phyloP scores from a whole-genome alignment of 2,888 invertebrate genomes.

The Phengaris alcon region DNA sequence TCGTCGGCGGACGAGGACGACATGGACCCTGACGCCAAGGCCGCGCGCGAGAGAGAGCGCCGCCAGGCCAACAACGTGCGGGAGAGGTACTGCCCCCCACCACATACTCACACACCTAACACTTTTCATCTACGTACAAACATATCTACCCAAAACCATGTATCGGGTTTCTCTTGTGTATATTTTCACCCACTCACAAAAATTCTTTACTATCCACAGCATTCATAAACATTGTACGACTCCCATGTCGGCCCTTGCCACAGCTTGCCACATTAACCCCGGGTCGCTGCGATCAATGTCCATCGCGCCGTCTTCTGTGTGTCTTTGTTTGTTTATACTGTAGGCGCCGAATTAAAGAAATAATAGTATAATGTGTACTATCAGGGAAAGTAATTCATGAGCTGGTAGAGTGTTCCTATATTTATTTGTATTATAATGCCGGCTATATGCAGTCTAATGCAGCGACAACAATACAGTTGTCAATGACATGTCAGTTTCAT shows the following conservation, averaged over 20 bases:
- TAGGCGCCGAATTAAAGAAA: no score
- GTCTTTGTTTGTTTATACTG: neutral
- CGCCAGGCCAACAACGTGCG: conserved; percentile 98
- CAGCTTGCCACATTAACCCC: neutral
- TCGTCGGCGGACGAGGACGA: conserved; percentile 92
- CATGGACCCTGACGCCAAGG: conserved; percentile 90
- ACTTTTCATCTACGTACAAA: neutral
- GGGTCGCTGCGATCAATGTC: neutral
- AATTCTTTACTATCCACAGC: neutral
- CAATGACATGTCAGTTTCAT: no score
- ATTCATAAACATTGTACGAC: neutral
- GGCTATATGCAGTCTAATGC: neutral
- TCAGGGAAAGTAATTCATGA: no score
- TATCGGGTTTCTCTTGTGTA: neutral
- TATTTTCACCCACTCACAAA: neutral
- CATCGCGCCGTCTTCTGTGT: neutral
- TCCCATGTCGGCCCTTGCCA: neutral
- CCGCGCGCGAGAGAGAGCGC: conserved; percentile 95
- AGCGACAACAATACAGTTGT: neutral
- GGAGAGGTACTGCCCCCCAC: conserved; percentile 85
- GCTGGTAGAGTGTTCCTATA: neutral
- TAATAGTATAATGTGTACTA: no score
- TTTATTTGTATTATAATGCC: neutral
- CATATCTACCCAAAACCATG: conserved; percentile 5
- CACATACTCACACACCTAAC: conserved; percentile 26